Conservation (phyloP, 64 coral and sea anemone genomes). For the Hydrozoanthus tunicans region DNA sequence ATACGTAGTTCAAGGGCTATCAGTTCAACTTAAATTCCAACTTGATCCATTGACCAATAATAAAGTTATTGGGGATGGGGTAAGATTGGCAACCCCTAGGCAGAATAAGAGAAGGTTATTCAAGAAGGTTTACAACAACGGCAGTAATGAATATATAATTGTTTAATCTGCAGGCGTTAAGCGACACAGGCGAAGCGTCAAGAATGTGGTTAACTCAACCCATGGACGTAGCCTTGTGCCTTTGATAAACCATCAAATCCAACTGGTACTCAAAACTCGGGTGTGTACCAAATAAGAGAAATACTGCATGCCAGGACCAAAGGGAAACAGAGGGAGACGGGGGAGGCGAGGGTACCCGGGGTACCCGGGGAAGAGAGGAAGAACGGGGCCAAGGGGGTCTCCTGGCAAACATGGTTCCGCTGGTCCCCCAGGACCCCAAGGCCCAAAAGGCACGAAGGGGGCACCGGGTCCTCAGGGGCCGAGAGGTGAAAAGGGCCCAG, state of each 20-base stretch:
- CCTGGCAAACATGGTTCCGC: conserved; percentile 52
- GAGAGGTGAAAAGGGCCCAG: conserved; percentile 27
- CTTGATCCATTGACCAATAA: too few relatives aligned
- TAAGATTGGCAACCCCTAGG: too few relatives aligned
- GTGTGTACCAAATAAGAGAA: conserved; percentile 58
- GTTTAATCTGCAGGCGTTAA: too few relatives aligned
- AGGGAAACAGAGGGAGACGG: conserved; percentile 39
- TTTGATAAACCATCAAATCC: conserved; percentile 15
- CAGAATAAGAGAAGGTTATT: too few relatives aligned
- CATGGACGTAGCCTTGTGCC: too few relatives aligned
- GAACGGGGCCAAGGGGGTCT: conserved; percentile 26
- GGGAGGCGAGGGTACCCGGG: conserved; percentile 54
- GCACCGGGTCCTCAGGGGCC: conserved; percentile 46
- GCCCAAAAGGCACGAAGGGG: conserved; percentile 30
- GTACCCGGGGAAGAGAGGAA: conserved; percentile 9
- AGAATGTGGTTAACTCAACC: too few relatives aligned
- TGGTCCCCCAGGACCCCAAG: conserved; percentile 47
- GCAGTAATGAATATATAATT: too few relatives aligned
- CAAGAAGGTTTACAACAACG: too few relatives aligned
- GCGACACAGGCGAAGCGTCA: too few relatives aligned
- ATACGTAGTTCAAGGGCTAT: too few relatives aligned
- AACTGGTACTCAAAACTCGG: conserved; percentile 36
- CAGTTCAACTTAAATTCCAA: too few relatives aligned
- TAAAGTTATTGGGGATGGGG: too few relatives aligned
- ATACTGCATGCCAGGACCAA: conserved; percentile 50